Evolutionary conservation across 2,888 invertebrate species (phyloP).

Genomic region (Prosopocoilus inquinatus): DNA sequence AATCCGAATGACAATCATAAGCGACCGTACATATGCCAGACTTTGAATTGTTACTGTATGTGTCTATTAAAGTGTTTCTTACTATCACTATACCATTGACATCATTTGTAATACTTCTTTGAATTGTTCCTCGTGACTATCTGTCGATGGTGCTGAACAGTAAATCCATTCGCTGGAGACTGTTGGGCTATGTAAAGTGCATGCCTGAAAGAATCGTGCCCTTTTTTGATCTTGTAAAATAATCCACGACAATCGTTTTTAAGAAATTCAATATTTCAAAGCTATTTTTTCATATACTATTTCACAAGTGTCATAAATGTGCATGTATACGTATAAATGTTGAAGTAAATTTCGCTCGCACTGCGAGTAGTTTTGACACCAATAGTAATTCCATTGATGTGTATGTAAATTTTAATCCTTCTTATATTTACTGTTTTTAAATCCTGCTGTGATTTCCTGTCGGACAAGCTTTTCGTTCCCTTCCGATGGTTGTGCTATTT

Average conservation of each 20-base stretch:
- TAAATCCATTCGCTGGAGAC: conserved; percentile 15
- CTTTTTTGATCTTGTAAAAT: conserved; percentile 45
- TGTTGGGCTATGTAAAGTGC: conserved; percentile 18
- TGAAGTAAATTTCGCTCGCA: conserved; percentile 2
- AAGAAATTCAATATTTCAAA: conserved; percentile 34
- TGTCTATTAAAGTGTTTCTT: conserved; percentile 42
- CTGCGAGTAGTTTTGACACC: conserved; percentile 12
- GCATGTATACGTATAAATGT: conserved; percentile 17
- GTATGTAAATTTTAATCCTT: conserved; percentile 6
- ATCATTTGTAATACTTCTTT: conserved; percentile 1
- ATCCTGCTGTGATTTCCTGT: conserved; percentile 43
- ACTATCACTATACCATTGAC: conserved; percentile 31
- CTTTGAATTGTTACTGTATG: conserved; percentile 35
- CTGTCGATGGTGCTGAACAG: conserved; percentile 17
- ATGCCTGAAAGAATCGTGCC: conserved; percentile 34
- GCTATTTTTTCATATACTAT: conserved; percentile 43
- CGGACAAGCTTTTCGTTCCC: conserved; percentile 40
- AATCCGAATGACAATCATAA: conserved; percentile 48
- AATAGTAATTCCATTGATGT: conserved; percentile 5
- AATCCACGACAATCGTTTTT: conserved; percentile 49
- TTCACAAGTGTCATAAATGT: conserved; percentile 22
- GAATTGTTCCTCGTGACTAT: conserved; percentile 17
- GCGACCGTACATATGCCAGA: conserved; percentile 40
- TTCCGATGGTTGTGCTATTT: conserved; percentile 48
- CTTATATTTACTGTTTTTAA: conserved; percentile 29